These are phyloP conservation scores for Perca fluviatilis DNA, from an alignment of 2,113 vertebrate species.

Conservation along the genomic window DNA sequence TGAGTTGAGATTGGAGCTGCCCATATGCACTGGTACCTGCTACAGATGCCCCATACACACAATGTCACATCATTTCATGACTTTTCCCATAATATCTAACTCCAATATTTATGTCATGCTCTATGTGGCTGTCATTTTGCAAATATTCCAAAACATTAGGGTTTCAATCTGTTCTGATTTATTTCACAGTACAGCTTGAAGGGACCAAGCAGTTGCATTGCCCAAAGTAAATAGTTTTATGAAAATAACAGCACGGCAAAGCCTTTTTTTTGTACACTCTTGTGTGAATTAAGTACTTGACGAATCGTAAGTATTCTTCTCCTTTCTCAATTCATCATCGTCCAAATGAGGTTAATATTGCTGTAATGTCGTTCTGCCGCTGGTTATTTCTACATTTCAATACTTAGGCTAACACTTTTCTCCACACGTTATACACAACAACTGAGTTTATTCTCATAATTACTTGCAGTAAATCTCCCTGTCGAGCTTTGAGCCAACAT, in stretches of 20 bases:
- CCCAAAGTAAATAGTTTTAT: background rate
- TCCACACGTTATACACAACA: background rate
- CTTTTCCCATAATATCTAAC: background rate
- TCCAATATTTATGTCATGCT: background rate
- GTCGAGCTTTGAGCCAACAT: background rate
- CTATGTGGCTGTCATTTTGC: no score
- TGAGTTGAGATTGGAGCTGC: background rate
- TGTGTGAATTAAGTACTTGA: no score
- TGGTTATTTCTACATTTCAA: no score
- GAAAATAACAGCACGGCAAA: no score
- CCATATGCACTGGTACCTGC: background rate
- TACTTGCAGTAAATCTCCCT: constrained; percentile 9
- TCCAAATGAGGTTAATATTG: no score
- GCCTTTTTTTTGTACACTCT: no score
- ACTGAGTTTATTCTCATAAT: constrained; percentile 7
- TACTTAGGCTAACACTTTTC: no score
- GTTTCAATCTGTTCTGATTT: background rate
- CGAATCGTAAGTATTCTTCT: no score
- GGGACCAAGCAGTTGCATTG: background rate
- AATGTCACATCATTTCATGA: background rate
- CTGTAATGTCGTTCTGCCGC: no score
- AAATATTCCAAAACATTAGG: background rate
- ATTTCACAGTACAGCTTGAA: background rate
- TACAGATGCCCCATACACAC: background rate
- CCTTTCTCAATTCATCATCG: no score